Percentiles rank a stretch among this genome's conserved stretches.
These are phyloP conservation scores for Actinemys pallida DNA, from an alignment of 2,113 vertebrate genomes.

Conservation along the genomic window DNA sequence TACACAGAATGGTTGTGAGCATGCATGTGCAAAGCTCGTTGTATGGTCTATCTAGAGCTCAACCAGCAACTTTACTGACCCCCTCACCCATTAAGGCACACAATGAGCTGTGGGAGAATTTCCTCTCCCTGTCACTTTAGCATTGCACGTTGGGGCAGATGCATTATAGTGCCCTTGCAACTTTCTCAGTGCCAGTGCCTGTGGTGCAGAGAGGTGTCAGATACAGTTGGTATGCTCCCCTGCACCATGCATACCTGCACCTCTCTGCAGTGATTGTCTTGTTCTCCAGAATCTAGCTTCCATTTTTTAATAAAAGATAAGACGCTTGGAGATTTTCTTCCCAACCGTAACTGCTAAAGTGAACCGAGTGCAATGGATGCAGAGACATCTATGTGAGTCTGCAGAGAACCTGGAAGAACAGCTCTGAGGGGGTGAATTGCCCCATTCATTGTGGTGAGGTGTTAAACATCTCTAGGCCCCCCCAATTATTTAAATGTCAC, in stretches of 20 bases:
- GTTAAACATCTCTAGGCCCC: neutral
- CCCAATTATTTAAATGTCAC: neutral
- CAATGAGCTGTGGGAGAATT: neutral
- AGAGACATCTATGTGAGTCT: slow-evolving; percentile 5
- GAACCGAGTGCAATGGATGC: neutral
- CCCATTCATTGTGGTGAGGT: neutral
- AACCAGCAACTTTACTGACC: neutral
- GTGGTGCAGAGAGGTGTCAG: neutral
- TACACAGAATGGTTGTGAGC: slow-evolving; percentile 2
- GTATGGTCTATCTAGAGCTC: neutral
- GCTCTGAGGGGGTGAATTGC: neutral
- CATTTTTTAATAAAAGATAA: neutral
- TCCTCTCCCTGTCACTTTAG: neutral
- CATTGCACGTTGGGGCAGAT: neutral
- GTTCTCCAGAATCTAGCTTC: neutral
- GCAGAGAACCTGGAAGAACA: neutral
- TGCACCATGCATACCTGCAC: neutral
- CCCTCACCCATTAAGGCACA: neutral
- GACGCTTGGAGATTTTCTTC: neutral
- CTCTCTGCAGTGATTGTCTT: neutral
- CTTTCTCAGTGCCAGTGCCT: neutral
- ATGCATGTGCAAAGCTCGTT: accelerated
- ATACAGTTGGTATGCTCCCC: neutral
- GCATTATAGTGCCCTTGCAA: neutral
- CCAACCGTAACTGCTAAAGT: neutral